Conservation (phyloP, 1,140 invertebrate species). For the Teleogryllus occipitalis region DNA sequence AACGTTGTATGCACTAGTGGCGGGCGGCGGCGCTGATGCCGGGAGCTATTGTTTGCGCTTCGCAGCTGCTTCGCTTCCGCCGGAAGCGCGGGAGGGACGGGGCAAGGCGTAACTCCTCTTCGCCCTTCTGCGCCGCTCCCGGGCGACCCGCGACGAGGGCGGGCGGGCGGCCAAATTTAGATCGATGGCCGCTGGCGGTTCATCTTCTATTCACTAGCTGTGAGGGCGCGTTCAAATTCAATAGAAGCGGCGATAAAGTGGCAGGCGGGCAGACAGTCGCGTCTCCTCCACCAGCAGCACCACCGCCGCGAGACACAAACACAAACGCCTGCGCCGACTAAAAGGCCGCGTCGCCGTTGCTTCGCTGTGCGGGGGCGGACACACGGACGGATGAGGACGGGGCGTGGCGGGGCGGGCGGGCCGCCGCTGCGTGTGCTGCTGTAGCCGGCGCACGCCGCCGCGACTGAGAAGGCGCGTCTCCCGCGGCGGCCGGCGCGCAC, state of each 20-base stretch:
- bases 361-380: no score
- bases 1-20: neutral
- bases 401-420: no score
- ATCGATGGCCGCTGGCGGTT: neutral
- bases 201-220: neutral
- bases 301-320: neutral
- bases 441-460: no score
- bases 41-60: neutral
- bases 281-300: no score
- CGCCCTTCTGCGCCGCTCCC: neutral
- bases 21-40: no score
- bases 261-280: neutral
- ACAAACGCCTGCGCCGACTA: neutral
- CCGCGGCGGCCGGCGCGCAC: no score
- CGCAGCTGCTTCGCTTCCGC: neutral
- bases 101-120: neutral
- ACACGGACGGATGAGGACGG: no score
- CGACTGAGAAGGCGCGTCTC: no score
- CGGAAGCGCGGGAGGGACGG: neutral
- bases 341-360: no score
- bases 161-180: neutral
- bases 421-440: no score
- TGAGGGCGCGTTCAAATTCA: neutral
- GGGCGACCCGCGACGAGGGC: neutral
- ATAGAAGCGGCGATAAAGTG: neutral